Evolutionary conservation across 2,888 invertebrate genomes (phyloP).

Genomic region (Itoplectis maculator): DNA sequence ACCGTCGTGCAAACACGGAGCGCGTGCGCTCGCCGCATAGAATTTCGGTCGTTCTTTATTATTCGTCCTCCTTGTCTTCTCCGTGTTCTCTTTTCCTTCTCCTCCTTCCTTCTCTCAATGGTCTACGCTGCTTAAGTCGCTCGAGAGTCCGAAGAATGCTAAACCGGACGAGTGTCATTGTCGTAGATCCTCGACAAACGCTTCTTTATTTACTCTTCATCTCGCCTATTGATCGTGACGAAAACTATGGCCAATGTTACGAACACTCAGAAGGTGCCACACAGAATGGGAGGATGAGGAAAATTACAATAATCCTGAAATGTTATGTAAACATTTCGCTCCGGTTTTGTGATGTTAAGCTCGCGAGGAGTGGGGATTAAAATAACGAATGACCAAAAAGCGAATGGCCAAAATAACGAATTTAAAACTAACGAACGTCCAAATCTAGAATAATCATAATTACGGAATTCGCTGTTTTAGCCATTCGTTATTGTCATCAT

Average conservation of each 20-base stretch:
- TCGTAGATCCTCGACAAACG: constrained; percentile 23
- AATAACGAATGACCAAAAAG: too few species aligned
- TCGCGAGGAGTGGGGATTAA: too few species aligned
- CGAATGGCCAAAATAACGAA: too few species aligned
- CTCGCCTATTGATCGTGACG: constrained; percentile 23
- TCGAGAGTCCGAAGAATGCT: constrained; percentile 32
- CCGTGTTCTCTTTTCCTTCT: too few species aligned
- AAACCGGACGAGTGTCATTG: constrained; percentile 44
- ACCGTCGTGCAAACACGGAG: constrained; percentile 51
- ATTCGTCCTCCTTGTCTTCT: not conserved
- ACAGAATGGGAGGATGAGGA: not conserved
- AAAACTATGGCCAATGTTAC: not conserved
- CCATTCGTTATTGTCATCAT: too few species aligned
- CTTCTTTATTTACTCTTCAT: not conserved
- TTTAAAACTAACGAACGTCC: too few species aligned
- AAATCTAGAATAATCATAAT: too few species aligned
- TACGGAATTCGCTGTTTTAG: too few species aligned
- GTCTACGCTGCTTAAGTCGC: constrained; percentile 25
- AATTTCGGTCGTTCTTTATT: constrained; percentile 29
- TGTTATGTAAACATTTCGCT: too few species aligned
- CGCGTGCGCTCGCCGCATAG: constrained; percentile 49
- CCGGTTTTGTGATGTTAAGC: too few species aligned
- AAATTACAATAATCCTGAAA: not conserved
- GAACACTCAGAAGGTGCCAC: not conserved
- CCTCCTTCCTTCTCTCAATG: not conserved